Conservation (phyloP, 2,888 invertebrate species). For the Polydrusus cervinus region DNA sequence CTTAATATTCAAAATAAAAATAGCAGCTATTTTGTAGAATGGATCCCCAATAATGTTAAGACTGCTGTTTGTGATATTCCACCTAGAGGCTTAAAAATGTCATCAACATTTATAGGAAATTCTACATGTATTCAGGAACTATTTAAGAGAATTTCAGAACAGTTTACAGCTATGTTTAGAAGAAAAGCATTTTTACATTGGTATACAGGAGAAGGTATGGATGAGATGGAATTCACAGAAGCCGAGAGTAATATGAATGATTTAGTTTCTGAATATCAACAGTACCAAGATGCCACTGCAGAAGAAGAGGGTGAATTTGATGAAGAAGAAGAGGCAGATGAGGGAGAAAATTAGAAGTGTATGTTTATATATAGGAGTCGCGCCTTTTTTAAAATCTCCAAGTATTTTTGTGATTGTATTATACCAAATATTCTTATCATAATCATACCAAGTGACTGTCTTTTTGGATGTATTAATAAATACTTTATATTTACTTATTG, state of each 20-base stretch:
- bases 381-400: conserved; percentile 57
- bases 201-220: conserved; percentile 98
- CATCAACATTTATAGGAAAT: conserved; percentile 95
- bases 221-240: conserved; percentile 97
- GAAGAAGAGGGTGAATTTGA: conserved; percentile 89
- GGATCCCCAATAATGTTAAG: conserved; percentile 97
- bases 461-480: conserved; percentile 46
- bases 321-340: conserved; percentile 82
- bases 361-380: conserved; percentile 38
- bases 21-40: conserved; percentile 91
- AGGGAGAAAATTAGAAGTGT: conserved; percentile 73
- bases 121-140: conserved; percentile 94
- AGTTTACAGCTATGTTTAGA: conserved; percentile 94
- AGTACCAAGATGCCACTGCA: conserved; percentile 92
- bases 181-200: conserved; percentile 97
- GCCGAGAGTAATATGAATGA: conserved; percentile 97
- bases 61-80: conserved; percentile 96
- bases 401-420: conserved; percentile 56
- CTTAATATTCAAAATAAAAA: conserved; percentile 96
- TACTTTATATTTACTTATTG: conserved; percentile 17
- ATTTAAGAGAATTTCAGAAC: conserved; percentile 92
- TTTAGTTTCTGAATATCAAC: conserved; percentile 93
- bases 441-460: conserved; percentile 33
- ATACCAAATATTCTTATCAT: conserved; percentile 31
- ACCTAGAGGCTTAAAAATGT: conserved; percentile 93